Conservation (phyloP, 2,797 vertebrate species). For the Stomatorhinus walkeri region DNA sequence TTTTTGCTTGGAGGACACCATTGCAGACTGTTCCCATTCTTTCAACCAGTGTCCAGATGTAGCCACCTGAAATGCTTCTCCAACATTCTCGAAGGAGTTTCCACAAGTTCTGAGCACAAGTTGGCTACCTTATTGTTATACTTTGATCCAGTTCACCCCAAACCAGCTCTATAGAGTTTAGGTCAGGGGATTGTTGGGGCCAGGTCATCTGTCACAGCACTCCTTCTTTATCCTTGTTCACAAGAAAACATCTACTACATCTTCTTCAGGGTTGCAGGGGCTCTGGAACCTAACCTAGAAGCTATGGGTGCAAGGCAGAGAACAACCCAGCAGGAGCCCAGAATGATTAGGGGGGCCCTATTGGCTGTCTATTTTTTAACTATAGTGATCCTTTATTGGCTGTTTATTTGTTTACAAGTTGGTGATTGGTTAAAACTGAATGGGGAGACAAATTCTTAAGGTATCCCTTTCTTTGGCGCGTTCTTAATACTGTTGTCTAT, state of each 20-base stretch:
- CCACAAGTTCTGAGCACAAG: not conserved
- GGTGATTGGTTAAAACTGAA: not conserved
- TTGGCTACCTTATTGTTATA: not conserved
- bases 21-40: not conserved
- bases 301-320: not conserved
- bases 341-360: not conserved
- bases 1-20: not conserved
- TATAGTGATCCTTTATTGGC: not conserved
- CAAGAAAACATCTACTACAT: not conserved
- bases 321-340: not conserved
- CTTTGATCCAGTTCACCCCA: not conserved
- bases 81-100: not conserved
- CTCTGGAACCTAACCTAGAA: too few species aligned
- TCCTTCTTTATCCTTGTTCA: not conserved
- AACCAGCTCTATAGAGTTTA: not conserved
- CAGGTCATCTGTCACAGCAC: not conserved
- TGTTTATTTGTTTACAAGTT: not conserved
- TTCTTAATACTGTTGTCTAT: not conserved
- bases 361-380: not conserved
- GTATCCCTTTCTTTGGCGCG: not conserved
- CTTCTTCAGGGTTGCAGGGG: too few species aligned
- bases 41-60: not conserved
- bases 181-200: not conserved
- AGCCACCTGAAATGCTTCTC: not conserved
- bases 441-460: not conserved